These are phyloP conservation scores for Asarcornis scutulata DNA, from an alignment of 2,113 vertebrate genomes.

Conservation along the genomic window DNA sequence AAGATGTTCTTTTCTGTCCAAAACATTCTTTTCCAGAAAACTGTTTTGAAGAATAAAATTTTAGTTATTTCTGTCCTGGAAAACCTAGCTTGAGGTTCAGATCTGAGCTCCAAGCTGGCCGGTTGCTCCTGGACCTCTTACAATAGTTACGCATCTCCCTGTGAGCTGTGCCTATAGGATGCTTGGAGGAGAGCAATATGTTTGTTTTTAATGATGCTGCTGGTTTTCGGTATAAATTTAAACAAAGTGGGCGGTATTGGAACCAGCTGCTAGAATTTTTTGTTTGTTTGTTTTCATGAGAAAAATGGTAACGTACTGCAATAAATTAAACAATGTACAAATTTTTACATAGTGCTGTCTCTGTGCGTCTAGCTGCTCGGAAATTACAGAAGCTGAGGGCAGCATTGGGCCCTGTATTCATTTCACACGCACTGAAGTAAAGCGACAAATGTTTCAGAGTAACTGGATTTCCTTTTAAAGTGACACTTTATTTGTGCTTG, in stretches of 20 bases:
- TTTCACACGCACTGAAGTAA: slow-evolving; percentile 49
- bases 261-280: slow-evolving; percentile 43
- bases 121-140: slow-evolving; percentile 2
- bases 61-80: slow-evolving; percentile 42
- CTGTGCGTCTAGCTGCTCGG: background rate
- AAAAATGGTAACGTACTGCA: slow-evolving; percentile 56
- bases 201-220: slow-evolving; percentile 69
- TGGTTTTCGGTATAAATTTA: slow-evolving; percentile 67
- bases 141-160: slow-evolving; percentile 33
- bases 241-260: slow-evolving; percentile 61
- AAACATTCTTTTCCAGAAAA: slow-evolving; percentile 17
- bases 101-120: background rate
- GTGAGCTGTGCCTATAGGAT: slow-evolving; percentile 38
- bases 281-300: slow-evolving; percentile 64
- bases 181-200: slow-evolving; percentile 46
- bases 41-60: slow-evolving; percentile 27
- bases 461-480: slow-evolving; percentile 64
- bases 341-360: slow-evolving; percentile 22
- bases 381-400: slow-evolving; percentile 60
- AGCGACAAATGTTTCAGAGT: slow-evolving; percentile 53
- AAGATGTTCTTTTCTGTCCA: slow-evolving; percentile 27
- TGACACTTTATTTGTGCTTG: slow-evolving; percentile 63
- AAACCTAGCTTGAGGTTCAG: slow-evolving; percentile 39
- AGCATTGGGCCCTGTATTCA: background rate
- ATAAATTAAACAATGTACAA: slow-evolving; percentile 56